A percentile compares a stretch with the other conserved stretches of the same genome.
phyloP scores from a whole-genome alignment of 2,113 vertebrate species.

The Typhlomys cinereus region DNA sequence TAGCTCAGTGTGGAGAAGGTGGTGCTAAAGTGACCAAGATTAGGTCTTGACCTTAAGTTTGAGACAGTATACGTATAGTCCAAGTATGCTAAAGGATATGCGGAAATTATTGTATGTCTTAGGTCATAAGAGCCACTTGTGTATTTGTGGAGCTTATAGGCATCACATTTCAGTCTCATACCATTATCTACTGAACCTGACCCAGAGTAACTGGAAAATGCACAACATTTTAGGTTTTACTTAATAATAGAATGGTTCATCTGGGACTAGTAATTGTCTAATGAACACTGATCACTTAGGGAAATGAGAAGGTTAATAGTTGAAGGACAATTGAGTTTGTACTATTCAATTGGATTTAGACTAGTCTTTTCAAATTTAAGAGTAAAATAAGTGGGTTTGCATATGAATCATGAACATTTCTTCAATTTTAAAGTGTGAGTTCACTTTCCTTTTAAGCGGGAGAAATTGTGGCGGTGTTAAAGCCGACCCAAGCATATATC shows the following conservation, averaged over 20 bases:
- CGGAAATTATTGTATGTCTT: background rate
- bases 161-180: background rate
- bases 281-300: background rate
- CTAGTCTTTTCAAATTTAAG: background rate
- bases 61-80: background rate
- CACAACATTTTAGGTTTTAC: background rate
- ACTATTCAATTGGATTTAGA: background rate
- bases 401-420: background rate
- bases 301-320: background rate
- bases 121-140: background rate
- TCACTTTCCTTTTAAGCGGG: constrained; percentile 11
- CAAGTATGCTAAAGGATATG: background rate
- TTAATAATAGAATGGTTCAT: background rate
- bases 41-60: background rate
- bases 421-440: background rate
- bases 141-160: background rate
- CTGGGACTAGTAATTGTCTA: background rate
- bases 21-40: background rate
- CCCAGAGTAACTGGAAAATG: background rate
- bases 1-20: background rate
- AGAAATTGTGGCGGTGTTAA: background rate
- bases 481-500: background rate
- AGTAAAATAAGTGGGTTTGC: background rate
- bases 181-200: background rate
- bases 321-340: constrained; percentile 2